Evolutionary conservation across 2,113 vertebrate genomes (phyloP).

Genomic region (Syrrhaptes paradoxus): DNA sequence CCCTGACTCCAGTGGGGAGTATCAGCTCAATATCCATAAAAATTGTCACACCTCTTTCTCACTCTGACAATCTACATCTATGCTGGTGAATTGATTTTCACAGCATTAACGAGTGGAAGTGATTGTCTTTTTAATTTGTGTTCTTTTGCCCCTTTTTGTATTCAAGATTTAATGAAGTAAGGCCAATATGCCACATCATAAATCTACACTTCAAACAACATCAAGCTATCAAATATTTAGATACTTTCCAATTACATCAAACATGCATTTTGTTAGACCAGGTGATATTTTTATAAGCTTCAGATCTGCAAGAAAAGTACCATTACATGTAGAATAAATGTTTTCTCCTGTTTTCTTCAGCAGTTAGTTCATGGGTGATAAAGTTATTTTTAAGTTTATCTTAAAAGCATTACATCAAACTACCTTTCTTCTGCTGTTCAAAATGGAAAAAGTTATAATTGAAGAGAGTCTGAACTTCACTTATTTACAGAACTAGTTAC

Average conservation of each 20-base stretch:
- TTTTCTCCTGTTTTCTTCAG: not conserved
- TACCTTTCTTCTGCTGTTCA: not conserved
- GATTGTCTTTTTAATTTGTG: not conserved
- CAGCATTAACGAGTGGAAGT: rapidly evolving
- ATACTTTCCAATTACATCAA: not conserved
- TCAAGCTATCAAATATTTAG: not conserved
- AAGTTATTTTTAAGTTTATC: not conserved
- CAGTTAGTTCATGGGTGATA: not conserved
- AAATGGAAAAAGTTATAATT: not conserved
- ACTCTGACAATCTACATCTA: not conserved
- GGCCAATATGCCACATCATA: not conserved
- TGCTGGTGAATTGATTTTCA: not conserved
- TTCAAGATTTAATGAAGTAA: not conserved
- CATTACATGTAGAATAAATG: not conserved
- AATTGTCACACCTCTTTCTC: not conserved
- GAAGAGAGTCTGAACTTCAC: not conserved
- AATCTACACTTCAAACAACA: not conserved
- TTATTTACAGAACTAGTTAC: not conserved
- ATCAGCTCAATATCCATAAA: not conserved
- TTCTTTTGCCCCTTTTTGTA: not conserved
- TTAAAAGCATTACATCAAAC: not conserved
- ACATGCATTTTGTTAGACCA: not conserved
- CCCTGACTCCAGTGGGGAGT: not conserved
- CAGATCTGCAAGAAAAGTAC: not conserved
- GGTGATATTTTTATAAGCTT: not conserved